Conservation (phyloP, 2,797 vertebrate species). For the Arrhamphus sclerolepis region DNA sequence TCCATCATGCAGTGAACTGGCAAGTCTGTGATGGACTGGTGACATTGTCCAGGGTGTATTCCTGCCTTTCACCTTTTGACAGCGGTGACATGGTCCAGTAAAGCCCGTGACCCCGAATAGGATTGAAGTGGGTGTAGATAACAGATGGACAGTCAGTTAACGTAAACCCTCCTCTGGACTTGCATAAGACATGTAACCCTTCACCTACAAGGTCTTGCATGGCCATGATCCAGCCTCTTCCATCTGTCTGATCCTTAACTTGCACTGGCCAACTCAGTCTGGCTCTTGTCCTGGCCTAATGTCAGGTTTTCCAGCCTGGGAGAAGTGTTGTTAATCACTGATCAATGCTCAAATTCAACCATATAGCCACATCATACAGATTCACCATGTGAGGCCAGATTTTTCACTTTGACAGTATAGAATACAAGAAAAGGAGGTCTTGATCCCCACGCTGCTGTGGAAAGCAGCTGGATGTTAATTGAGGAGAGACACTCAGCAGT, state of each 20-base stretch:
- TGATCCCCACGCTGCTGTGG: constrained; percentile 45
- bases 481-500: constrained; percentile 62
- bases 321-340: constrained; percentile 10
- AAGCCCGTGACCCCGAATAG: no score
- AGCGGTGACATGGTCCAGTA: no score
- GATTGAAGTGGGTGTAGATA: no score
- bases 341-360: constrained; percentile 7
- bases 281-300: constrained; percentile 8
- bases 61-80: no score
- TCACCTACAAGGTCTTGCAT: constrained; percentile 50
- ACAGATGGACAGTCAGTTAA: constrained; percentile 36
- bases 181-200: constrained; percentile 25
- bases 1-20: no score
- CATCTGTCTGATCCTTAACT: constrained; percentile 55
- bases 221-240: constrained; percentile 51
- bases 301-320: constrained; percentile 3
- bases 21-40: no score
- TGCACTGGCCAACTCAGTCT: constrained; percentile 18
- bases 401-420: constrained; percentile 5
- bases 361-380: background rate
- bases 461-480: constrained; percentile 78
- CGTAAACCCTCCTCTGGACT: constrained; percentile 44
- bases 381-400: background rate
- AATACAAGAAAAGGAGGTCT: constrained; percentile 33
- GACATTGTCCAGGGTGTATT: no score